Evolutionary conservation across 2,888 invertebrate genomes (phyloP).

Genomic region (Philereme transversata): DNA sequence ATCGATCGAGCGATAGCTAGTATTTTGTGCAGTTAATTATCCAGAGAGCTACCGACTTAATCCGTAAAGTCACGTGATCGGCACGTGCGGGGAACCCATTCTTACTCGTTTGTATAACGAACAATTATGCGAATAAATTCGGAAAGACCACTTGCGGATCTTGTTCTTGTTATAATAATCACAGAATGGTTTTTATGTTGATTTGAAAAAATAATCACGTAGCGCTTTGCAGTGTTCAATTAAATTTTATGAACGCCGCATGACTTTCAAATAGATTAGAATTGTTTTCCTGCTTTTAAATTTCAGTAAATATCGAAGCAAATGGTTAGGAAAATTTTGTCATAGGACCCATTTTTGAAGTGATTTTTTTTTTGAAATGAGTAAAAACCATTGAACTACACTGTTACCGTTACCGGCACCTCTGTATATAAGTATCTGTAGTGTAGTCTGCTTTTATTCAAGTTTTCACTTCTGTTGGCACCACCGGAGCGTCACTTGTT

Average conservation of each 20-base stretch:
- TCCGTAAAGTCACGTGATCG: slow-evolving; percentile 78
- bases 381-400: too few relatives aligned
- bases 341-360: too few relatives aligned
- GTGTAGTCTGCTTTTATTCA: too few relatives aligned
- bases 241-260: not conserved
- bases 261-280: not conserved
- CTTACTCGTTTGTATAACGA: slow-evolving; percentile 43
- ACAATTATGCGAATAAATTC: slow-evolving; percentile 33
- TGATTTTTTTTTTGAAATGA: too few relatives aligned
- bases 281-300: too few relatives aligned
- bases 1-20: slow-evolving; percentile 60
- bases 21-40: slow-evolving; percentile 82
- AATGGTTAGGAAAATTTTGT: too few relatives aligned
- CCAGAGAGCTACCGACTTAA: slow-evolving; percentile 71
- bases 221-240: not conserved
- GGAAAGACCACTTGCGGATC: slow-evolving; percentile 14
- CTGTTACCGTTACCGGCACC: too few relatives aligned
- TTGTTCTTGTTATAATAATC: slow-evolving; percentile 23
- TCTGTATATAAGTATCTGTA: too few relatives aligned
- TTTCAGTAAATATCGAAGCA: too few relatives aligned
- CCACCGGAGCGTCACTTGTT: too few relatives aligned
- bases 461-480: too few relatives aligned
- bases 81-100: slow-evolving; percentile 73
- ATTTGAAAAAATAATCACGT: slow-evolving; percentile 12
- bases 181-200: slow-evolving; percentile 11